A percentile compares a stretch with the other conserved stretches of the same genome.
Evolutionary conservation across 2,797 vertebrate species (phyloP).

Genomic region (Eulemur mongoz): DNA sequence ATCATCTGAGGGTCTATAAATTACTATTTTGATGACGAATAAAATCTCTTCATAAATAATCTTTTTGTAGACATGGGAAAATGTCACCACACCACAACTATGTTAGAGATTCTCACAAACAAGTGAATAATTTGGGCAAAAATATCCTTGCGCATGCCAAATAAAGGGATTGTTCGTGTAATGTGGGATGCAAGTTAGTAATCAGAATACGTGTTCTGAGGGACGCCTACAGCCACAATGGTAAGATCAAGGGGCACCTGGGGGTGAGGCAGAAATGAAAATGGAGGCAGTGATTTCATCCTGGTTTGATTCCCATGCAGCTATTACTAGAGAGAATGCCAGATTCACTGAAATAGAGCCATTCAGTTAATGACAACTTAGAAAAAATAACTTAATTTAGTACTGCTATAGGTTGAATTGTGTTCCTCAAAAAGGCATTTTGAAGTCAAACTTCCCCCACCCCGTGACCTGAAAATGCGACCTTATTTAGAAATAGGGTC

Average conservation of each 20-base stretch:
- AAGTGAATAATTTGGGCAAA: background rate
- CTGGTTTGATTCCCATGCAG: background rate
- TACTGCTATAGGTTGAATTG: background rate
- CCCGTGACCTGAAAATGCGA: background rate
- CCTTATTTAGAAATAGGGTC: background rate
- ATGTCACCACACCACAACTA: background rate
- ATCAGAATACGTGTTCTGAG: background rate
- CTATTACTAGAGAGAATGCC: background rate
- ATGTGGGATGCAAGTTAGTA: background rate
- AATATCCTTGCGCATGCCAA: background rate
- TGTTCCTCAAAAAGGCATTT: background rate
- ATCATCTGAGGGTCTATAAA: background rate
- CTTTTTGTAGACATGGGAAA: background rate
- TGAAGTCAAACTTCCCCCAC: background rate
- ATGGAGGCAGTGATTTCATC: too few species aligned
- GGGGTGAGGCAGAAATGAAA: background rate
- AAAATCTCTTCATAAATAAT: background rate
- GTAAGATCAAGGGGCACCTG: background rate
- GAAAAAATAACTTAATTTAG: background rate
- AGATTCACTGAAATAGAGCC: background rate
- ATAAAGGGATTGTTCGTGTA: background rate
- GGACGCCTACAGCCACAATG: background rate
- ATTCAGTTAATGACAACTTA: background rate
- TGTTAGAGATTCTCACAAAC: background rate
- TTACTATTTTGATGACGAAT: background rate